These are phyloP conservation scores for Leuctra nigra DNA, from an alignment of 2,888 invertebrate species.

Conservation along the genomic window DNA sequence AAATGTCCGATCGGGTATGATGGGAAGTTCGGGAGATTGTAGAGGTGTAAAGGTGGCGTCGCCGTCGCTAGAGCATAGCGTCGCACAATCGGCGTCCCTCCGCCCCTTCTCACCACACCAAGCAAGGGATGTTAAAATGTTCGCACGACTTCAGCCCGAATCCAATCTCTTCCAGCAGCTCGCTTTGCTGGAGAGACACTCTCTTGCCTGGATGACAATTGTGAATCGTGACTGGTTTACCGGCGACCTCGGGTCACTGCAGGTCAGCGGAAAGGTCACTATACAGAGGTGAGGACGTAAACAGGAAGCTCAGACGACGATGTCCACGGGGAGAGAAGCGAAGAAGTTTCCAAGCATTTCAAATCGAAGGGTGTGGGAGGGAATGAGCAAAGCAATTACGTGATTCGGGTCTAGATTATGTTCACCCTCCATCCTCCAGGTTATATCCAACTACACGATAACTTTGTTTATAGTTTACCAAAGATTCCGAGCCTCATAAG, in stretches of 20 bases:
- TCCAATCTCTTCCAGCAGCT: conserved; percentile 23
- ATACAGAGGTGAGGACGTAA: conserved; percentile 6
- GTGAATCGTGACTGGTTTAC: conserved; percentile 6
- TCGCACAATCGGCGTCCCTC: no score
- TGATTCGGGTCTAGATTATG: no score
- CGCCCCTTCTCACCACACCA: no score
- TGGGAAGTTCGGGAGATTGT: no score
- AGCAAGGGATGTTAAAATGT: conserved; percentile 18
- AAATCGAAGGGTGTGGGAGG: background rate
- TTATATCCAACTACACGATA: no score
- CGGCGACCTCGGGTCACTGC: background rate
- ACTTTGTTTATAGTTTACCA: no score
- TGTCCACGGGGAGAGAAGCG: background rate
- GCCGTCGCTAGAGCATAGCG: no score
- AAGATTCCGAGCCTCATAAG: no score
- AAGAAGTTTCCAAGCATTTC: background rate
- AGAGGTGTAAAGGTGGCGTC: no score
- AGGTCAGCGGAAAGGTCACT: conserved; percentile 1
- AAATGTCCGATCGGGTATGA: no score
- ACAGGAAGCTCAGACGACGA: conserved; percentile 5
- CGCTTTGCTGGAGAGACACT: background rate
- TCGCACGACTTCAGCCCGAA: conserved; percentile 22
- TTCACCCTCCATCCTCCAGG: no score
- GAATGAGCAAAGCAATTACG: conserved; percentile 1
- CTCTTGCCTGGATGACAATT: background rate